These are phyloP conservation scores for Papilio protenor DNA, from an alignment of 2,888 invertebrate genomes.

Conservation along the genomic window DNA sequence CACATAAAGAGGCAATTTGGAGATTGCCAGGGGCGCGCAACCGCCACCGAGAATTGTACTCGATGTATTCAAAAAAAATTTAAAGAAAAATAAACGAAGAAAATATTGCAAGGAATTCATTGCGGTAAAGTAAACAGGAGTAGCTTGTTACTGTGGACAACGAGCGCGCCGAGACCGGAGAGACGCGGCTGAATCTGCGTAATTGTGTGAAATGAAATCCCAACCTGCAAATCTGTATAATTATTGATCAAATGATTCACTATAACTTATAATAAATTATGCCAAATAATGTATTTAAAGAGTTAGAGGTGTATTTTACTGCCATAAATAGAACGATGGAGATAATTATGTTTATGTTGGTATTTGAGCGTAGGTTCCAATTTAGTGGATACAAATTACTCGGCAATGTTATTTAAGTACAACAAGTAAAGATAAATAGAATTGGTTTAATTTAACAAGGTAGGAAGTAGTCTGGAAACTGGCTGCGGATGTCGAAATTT, in stretches of 20 bases:
- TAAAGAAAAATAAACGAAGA: conserved; percentile 67
- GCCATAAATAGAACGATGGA: no score
- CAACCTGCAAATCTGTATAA: conserved; percentile 1
- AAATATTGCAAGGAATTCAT: conserved; percentile 81
- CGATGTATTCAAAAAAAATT: conserved; percentile 80
- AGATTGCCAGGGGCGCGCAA: conserved; percentile 82
- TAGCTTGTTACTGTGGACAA: conserved; percentile 71
- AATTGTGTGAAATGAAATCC: conserved; percentile 31
- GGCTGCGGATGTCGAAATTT: conserved; percentile 77
- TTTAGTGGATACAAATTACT: not conserved
- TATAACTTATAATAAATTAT: not conserved
- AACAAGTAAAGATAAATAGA: conserved; percentile 35
- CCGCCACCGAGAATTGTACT: conserved; percentile 81
- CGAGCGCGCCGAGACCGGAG: conserved; percentile 39
- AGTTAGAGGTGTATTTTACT: no score
- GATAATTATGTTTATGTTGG: not conserved
- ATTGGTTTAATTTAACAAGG: conserved; percentile 40
- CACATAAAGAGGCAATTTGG: conserved; percentile 85
- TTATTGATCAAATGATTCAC: not conserved
- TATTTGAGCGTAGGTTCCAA: not conserved
- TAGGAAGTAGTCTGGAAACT: conserved; percentile 33
- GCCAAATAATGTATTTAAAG: not conserved
- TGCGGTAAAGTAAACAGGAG: conserved; percentile 82
- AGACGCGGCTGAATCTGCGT: conserved; percentile 17
- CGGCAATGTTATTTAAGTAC: not conserved